These are phyloP conservation scores for Drosophila peninsularis DNA, from an alignment of 2,888 invertebrate genomes.

Conservation along the genomic window DNA sequence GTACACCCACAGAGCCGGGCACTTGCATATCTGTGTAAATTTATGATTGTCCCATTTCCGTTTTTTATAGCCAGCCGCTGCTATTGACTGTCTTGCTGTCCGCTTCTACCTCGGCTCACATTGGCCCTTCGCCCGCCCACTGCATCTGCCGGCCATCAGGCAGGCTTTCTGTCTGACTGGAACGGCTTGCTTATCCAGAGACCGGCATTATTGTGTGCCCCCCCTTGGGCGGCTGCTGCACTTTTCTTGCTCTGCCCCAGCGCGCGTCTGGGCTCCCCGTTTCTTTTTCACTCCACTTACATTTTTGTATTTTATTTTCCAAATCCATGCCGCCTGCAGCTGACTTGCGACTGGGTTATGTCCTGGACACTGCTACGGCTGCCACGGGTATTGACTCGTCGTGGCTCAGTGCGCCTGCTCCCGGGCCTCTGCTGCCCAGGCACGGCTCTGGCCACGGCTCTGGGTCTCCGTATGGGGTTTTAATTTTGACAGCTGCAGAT, in stretches of 20 bases:
- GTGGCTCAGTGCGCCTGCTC: constrained; percentile 63
- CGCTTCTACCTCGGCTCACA: constrained; percentile 17
- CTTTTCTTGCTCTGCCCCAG: constrained; percentile 32
- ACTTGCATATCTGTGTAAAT: constrained; percentile 84
- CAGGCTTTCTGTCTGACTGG: constrained; percentile 36
- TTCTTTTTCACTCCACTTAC: constrained; percentile 22
- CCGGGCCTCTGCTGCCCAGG: constrained; percentile 13
- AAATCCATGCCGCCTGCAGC: constrained; percentile 74
- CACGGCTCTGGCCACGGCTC: constrained; percentile 37
- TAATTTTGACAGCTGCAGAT: constrained; percentile 84
- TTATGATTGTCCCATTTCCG: constrained; percentile 84
- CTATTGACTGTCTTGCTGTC: constrained; percentile 69
- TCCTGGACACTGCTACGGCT: constrained; percentile 62
- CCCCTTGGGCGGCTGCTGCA: constrained; percentile 51
- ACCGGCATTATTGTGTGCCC: constrained; percentile 77
- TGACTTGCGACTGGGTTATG: constrained; percentile 77
- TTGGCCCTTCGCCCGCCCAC: neutral
- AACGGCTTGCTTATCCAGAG: constrained; percentile 70
- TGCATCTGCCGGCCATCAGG: neutral
- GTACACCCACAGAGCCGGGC: constrained; percentile 32
- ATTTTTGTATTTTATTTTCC: constrained; percentile 42
- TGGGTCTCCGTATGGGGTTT: constrained; percentile 80
- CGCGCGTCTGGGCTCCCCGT: constrained; percentile 22
- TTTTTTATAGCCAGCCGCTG: constrained; percentile 73
- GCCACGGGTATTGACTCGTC: constrained; percentile 78